Conservation (phyloP, 2,888 invertebrate species). For the Lasiommata megera region DNA sequence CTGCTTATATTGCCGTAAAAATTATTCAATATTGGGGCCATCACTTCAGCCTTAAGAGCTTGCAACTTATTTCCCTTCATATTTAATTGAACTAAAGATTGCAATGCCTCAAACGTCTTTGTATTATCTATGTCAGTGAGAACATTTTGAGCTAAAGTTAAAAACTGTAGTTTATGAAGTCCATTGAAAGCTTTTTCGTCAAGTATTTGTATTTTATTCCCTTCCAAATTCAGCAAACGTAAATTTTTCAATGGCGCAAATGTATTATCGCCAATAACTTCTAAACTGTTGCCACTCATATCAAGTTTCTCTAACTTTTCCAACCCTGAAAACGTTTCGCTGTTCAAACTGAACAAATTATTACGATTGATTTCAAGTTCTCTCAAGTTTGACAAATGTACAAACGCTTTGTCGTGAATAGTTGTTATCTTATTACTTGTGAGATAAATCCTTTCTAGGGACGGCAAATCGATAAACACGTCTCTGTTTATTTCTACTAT, state of each 20-base stretch:
- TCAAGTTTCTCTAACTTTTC: slow-evolving; percentile 85
- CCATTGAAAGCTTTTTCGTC: slow-evolving; percentile 70
- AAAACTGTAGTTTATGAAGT: slow-evolving; percentile 47
- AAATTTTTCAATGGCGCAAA: slow-evolving; percentile 75
- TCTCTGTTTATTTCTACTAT: slow-evolving; percentile 87
- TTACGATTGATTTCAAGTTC: slow-evolving; percentile 90
- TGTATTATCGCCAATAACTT: slow-evolving; percentile 88
- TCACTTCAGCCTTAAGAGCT: slow-evolving; percentile 53
- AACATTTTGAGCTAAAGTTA: slow-evolving; percentile 63
- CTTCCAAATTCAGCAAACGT: slow-evolving; percentile 56
- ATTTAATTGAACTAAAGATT: slow-evolving; percentile 50
- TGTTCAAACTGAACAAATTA: slow-evolving; percentile 86
- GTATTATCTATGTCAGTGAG: slow-evolving; percentile 53
- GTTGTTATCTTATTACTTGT: slow-evolving; percentile 92
- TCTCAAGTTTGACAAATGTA: slow-evolving; percentile 84
- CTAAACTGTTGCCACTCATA: slow-evolving; percentile 86
- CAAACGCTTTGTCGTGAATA: slow-evolving; percentile 92
- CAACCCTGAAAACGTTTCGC: slow-evolving; percentile 88
- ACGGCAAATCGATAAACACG: slow-evolving; percentile 87
- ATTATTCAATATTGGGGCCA: slow-evolving; percentile 59
- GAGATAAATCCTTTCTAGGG: slow-evolving; percentile 86
- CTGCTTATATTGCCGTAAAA: slow-evolving; percentile 51
- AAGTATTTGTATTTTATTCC: slow-evolving; percentile 71
- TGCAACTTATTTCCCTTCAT: slow-evolving; percentile 59
- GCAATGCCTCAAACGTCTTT: slow-evolving; percentile 55